Evolutionary conservation across 2,113 vertebrate genomes (phyloP).

Genomic region (Eclectus roratus): DNA sequence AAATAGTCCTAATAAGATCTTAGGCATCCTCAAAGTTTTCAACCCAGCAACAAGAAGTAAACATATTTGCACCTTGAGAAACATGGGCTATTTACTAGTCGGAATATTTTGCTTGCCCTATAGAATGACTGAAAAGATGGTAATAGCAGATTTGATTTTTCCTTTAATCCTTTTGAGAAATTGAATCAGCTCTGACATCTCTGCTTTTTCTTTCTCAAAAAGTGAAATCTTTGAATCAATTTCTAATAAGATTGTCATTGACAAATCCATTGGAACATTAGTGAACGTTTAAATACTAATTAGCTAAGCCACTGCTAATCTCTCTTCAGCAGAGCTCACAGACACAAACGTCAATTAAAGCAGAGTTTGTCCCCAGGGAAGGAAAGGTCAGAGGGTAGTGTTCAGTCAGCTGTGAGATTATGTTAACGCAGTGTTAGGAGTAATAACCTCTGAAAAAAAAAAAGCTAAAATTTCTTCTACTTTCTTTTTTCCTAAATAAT

Average conservation of each 20-base stretch:
- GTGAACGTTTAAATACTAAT: slow-evolving; percentile 82
- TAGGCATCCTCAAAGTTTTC: neutral
- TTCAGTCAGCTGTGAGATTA: slow-evolving; percentile 82
- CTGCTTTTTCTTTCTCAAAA: neutral
- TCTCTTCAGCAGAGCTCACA: slow-evolving; percentile 68
- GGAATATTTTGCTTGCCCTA: neutral
- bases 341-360: slow-evolving; percentile 79
- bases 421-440: slow-evolving; percentile 66
- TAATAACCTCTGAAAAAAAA: slow-evolving; percentile 62
- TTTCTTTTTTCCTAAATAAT: slow-evolving; percentile 44
- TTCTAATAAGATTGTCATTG: slow-evolving; percentile 73
- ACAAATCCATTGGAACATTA: slow-evolving; percentile 75
- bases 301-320: slow-evolving; percentile 80
- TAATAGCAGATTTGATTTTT: slow-evolving; percentile 56
- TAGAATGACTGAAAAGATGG: neutral
- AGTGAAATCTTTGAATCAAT: slow-evolving; percentile 62
- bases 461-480: slow-evolving; percentile 4
- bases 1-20: neutral
- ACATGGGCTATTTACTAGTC: neutral
- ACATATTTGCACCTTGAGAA: neutral
- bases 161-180: slow-evolving; percentile 60
- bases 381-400: slow-evolving; percentile 79
- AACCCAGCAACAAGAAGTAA: neutral
- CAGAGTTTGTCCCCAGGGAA: slow-evolving; percentile 72
- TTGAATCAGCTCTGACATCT: slow-evolving; percentile 51